Base-by-base conservation (phyloP, 2,797 vertebrate genomes). In the Sparus aurata region DNA sequence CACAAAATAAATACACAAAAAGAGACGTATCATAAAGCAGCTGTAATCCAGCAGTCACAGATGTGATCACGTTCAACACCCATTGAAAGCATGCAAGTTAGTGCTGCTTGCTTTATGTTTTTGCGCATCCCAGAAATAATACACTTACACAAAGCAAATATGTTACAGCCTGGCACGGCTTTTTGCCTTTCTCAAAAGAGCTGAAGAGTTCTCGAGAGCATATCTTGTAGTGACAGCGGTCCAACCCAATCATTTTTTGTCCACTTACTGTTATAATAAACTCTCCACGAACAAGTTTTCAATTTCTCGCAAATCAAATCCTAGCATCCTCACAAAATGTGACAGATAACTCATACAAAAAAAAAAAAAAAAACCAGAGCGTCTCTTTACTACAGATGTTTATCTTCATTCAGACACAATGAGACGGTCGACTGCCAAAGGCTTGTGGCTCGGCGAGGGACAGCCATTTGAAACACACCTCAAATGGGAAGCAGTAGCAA, bases 381-480 rank as follows among this genome's bases (percentile, higher is more conserved):
- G 70, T 69, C 45, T 70, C 71, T 80, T 65, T 46, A 79, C 73
- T 79, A 81, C 83, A 90, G 85, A 87, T 93, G 87, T 88, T 91
- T 58, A 73, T 91, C 87, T 89, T 91, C 71, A 87, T 89, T 85
- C 72, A 91, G 73, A 91, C 75, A 86, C 87, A 88, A 86, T 82
- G 73, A 84, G 85, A 84, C 77, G 75, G 73, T 67, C 78, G 62
- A 61, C 79, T 77, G 89, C 90, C 81, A 90, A 79, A 82, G 88
- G 88, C 84, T 82, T 79, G 88, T 79, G 88, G 89, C 91, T 90
- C 84, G 58, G 87, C 65, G 57, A 90, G 82, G 80, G 82, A 81
- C 79, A 67, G 75, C 47, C 72, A 82, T 92, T 93, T 90, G 80
- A 85, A 93, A 89, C 82, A 83, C 78, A 90, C 88, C 90, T 92